Conservation (phyloP, 2,113 vertebrate genomes). For the Stegostoma tigrinum region DNA sequence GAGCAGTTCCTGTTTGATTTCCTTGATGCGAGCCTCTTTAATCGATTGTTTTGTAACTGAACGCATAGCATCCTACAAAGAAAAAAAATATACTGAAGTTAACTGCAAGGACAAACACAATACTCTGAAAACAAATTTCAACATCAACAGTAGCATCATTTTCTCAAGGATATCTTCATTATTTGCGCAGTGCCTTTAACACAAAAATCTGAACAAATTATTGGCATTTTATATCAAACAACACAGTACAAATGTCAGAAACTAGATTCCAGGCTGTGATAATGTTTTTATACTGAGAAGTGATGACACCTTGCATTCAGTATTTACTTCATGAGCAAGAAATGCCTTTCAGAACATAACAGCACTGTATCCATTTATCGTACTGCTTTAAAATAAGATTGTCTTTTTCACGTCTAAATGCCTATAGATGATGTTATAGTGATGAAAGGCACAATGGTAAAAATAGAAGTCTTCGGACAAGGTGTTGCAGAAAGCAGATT, state of each 20-base stretch:
- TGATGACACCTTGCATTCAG: background rate
- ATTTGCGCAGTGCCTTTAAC: background rate
- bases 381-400: background rate
- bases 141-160: background rate
- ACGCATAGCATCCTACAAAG: constrained; percentile 78
- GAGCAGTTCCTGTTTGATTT: constrained; percentile 88
- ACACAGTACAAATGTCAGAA: background rate
- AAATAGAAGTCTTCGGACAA: background rate
- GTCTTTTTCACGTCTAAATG: background rate
- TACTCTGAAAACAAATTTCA: background rate
- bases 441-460: background rate
- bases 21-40: constrained; percentile 78
- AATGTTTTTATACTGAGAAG: background rate
- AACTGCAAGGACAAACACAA: background rate
- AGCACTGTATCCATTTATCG: background rate
- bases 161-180: background rate
- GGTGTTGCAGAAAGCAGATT: too few relatives aligned
- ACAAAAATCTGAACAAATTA: background rate
- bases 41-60: constrained; percentile 86
- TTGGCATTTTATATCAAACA: background rate
- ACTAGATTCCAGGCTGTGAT: background rate
- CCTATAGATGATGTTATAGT: background rate
- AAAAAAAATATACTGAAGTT: background rate
- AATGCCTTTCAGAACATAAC: background rate
- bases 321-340: background rate